Base-by-base conservation (phyloP, 2,888 invertebrate species). In the Oconnorella tubifera region DNA sequence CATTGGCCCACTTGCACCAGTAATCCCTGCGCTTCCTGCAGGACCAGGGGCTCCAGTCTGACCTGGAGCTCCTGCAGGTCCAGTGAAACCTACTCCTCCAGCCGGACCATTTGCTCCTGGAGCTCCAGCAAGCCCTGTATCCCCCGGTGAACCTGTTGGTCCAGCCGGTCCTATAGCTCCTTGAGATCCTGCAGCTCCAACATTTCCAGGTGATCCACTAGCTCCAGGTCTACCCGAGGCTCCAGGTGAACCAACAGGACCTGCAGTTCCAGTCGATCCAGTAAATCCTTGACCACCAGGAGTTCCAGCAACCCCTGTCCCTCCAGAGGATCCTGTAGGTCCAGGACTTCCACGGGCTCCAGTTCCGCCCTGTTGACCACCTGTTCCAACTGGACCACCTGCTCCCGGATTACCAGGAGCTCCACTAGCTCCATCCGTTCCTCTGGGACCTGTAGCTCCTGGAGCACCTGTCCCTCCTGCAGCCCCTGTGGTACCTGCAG, bases 31-130 rank as follows among this genome's bases (percentile, higher is more conserved):
- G 29, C 14, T 31, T 56, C 56, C 56, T 3, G 28, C 23, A n/a
- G 31, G 14, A 29, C 57, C 25, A 23, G 29, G 2, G 2, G 19
- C 25, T 33, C 57, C 23, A 6, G 57, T n/a, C n/a, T n/a, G n/a
- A n/a, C 40, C 40, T 19, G 40, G 40, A 40, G 55, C 57, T 14
- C 69, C 69, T 14, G 55, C n/a, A 27, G 58, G 67, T 40, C 69
- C 69, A 59, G 56, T 10, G 31, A 32, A 58, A 1, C 69, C 69
- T 25, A 60, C 49, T 25, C 50, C 48, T 2, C 70, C 70, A 25
- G 62, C 40, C n/a, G 51, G 32, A 32, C 68, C 53, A 19, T 6
- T 19, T 51, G 53, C 53, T 51, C 53, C 53, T 51, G 53, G 53
- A 19, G 14, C 14, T 19, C 53, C 53, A 19, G 4, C 4, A 25